These are phyloP conservation scores for Plectrocnemia conspersa DNA, from an alignment of 1,140 invertebrate species.

Conservation along the genomic window DNA sequence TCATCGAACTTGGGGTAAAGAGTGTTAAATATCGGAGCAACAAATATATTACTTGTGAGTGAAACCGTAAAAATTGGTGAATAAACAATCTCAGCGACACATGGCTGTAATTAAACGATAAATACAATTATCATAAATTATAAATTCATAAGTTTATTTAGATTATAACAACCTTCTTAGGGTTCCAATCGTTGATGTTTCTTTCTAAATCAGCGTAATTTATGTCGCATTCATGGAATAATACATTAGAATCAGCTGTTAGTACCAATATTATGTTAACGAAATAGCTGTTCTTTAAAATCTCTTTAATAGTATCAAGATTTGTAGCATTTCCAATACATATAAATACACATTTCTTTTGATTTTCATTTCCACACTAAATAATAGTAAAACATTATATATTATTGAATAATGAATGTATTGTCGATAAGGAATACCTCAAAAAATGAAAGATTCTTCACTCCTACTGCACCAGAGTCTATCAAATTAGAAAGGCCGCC, in stretches of 20 bases:
- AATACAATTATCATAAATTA: no score
- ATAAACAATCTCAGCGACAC: conserved; percentile 57
- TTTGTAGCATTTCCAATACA: conserved; percentile 50
- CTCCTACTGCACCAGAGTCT: conserved; percentile 51
- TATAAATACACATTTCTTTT: conserved; percentile 58
- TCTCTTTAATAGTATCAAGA: conserved; percentile 49
- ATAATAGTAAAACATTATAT: conserved; percentile 6
- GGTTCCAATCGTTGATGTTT: conserved; percentile 42
- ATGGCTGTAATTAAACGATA: conserved; percentile 44
- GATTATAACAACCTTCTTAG: conserved; percentile 39
- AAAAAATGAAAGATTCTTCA: conserved; percentile 59
- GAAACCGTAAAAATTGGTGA: conserved; percentile 58
- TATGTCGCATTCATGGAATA: conserved; percentile 41
- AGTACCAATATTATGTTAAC: conserved; percentile 56
- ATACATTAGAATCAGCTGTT: conserved; percentile 42
- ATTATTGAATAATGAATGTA: not conserved
- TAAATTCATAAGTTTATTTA: not conserved
- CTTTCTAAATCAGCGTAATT: conserved; percentile 40
- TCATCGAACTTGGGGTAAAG: conserved; percentile 56
- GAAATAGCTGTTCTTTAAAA: conserved; percentile 53
- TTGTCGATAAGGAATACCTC: conserved; percentile 45
- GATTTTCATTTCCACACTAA: conserved; percentile 42
- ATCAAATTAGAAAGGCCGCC: conserved; percentile 54
- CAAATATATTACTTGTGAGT: conserved; percentile 57
- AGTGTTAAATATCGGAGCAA: conserved; percentile 58